Evolutionary conservation across 2,888 invertebrate genomes (phyloP), one percentile per base, ranked within the genome.

Genomic region (Limnephilus auricula): DNA sequence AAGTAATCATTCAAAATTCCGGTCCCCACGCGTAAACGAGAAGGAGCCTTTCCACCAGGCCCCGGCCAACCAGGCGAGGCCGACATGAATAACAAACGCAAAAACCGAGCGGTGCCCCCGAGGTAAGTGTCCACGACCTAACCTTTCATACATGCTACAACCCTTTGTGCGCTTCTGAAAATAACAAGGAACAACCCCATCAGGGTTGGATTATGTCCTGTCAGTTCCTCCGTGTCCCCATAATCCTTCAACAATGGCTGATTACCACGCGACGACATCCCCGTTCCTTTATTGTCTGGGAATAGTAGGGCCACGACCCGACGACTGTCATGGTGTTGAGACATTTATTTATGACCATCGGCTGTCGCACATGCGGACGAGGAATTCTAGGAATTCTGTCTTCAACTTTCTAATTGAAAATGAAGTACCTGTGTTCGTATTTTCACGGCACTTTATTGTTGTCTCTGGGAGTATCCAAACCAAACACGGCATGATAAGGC

Each of bases 11-110:
- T 96, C 97, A 97, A 97, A 97, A 97, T 97, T 97, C 97, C 97
- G 97, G 97, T 97, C 97, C 97, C 97, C 96, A 97, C 97, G 97
- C 97, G 97, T 96, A 97, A 97, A 96, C 97, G 96, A 96, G 97
- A 97, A 96, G 96, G 97, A 97, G 97, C 97, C 97, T 97, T 97
- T 96, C 96, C 96, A 96, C 96, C 97, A 96, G 97, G 97, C 65
- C 65, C 65, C 65, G 65, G 65, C 96, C 96, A 96, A 95, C 95
- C 95, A 94, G 95, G 96, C 94, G 96, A 95, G 94, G 95, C 95
- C 95, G 97, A 97, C 95, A 97, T 97, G 97, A 98, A 97, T 95
- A 98, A 97, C 95, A 98, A 98, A 96, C 97, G 97, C 96, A 98
- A 98, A 96, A 98, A 97, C 96, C 97, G 98, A 95, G 97, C 98